These are phyloP conservation scores for Halichoerus grypus DNA, from an alignment of 2,113 vertebrate genomes.

Conservation along the genomic window DNA sequence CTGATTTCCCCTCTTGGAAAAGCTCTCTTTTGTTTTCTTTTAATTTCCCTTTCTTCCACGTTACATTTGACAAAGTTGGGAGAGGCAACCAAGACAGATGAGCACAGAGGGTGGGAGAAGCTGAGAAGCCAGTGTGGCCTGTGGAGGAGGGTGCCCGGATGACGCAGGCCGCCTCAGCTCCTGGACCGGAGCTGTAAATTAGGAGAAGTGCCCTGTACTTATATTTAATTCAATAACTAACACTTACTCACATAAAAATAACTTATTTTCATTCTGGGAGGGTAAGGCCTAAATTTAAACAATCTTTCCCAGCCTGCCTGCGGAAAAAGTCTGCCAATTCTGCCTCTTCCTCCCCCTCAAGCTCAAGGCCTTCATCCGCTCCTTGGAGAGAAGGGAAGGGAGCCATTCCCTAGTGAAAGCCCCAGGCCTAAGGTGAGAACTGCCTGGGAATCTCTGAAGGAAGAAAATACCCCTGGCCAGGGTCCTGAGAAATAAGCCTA, in stretches of 20 bases:
- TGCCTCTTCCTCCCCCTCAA: not conserved
- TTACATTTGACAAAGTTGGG: slow-evolving; percentile 60
- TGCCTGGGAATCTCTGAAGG: not conserved
- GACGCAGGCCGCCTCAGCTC: not conserved
- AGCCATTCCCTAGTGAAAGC: not conserved
- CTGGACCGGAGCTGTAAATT: not conserved
- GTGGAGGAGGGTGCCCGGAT: not conserved
- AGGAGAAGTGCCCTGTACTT: slow-evolving; percentile 64
- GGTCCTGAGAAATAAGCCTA: not conserved
- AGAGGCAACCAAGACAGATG: slow-evolving; percentile 47
- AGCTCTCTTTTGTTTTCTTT: slow-evolving; percentile 76
- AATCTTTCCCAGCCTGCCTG: slow-evolving; percentile 59
- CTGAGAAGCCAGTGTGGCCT: not conserved
- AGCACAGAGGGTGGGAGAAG: not conserved
- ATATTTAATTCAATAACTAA: slow-evolving; percentile 82
- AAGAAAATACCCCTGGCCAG: not conserved
- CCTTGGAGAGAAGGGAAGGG: not conserved
- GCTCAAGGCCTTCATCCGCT: not conserved
- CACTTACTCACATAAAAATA: slow-evolving; percentile 77
- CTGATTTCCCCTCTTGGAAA: slow-evolving; percentile 73
- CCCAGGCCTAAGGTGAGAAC: not conserved
- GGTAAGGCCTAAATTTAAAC: slow-evolving; percentile 73
- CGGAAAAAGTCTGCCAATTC: slow-evolving; percentile 39
- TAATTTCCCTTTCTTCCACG: slow-evolving; percentile 70
- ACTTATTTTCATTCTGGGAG: slow-evolving; percentile 78